phyloP scores from a whole-genome alignment of 2,888 invertebrate species.

The Tetragnatha montana region DNA sequence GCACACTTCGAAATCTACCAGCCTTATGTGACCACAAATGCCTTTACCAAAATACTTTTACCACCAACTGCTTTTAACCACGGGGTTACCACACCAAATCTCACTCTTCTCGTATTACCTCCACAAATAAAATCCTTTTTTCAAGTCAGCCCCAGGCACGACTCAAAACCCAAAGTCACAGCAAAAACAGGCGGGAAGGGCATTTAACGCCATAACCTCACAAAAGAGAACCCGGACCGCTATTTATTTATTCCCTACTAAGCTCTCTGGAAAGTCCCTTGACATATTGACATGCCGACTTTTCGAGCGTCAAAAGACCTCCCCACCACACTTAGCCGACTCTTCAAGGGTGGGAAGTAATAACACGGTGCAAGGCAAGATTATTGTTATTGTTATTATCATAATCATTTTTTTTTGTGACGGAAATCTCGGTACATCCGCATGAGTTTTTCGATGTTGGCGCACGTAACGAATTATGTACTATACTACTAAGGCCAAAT shows the following conservation, averaged over 20 bases:
- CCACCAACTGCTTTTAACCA: slow-evolving; percentile 14
- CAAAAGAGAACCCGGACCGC: slow-evolving; percentile 13
- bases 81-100: neutral
- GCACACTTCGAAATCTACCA: too few species aligned
- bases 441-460: slow-evolving; percentile 3
- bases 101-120: neutral
- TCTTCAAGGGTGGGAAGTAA: slow-evolving; percentile 21
- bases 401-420: slow-evolving; percentile 11
- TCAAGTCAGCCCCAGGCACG: too few species aligned
- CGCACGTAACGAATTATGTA: neutral
- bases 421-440: slow-evolving; percentile 24
- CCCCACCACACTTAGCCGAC: slow-evolving; percentile 47
- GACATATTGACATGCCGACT: slow-evolving; percentile 64
- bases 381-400: slow-evolving; percentile 19
- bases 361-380: slow-evolving; percentile 48
- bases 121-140: too few species aligned
- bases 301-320: slow-evolving; percentile 56
- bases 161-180: neutral
- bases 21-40: too few species aligned
- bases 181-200: neutral
- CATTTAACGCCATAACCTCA: too few species aligned
- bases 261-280: slow-evolving; percentile 51
- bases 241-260: slow-evolving; percentile 57
- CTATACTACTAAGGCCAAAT: neutral
- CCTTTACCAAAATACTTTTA: too few species aligned